These are phyloP conservation scores for Siderastrea radians DNA, from an alignment of 92 coral and sea anemone genomes.

Conservation along the genomic window DNA sequence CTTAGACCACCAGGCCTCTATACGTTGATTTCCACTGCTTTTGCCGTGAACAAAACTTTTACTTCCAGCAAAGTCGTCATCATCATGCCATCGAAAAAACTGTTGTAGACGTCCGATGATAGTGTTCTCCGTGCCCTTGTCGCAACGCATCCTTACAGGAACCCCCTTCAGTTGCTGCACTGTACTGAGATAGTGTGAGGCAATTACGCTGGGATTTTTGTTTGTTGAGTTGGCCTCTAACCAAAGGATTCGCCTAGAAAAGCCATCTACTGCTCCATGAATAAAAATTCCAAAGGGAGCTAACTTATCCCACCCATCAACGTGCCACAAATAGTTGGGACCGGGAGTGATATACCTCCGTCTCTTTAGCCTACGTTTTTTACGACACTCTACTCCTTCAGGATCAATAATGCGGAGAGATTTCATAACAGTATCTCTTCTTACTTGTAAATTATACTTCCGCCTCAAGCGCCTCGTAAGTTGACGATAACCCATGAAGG, in stretches of 20 bases:
- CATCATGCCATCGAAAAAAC: slow-evolving; percentile 52
- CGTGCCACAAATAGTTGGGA: slow-evolving; percentile 57
- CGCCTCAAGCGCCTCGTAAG: neutral
- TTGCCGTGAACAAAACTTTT: slow-evolving; percentile 60
- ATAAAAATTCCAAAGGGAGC: slow-evolving; percentile 37
- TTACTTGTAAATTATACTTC: slow-evolving; percentile 45
- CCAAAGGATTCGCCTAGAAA: slow-evolving; percentile 62
- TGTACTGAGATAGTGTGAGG: slow-evolving; percentile 13
- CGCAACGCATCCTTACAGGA: slow-evolving; percentile 40
- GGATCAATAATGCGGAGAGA: slow-evolving; percentile 19
- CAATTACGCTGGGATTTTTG: slow-evolving; percentile 46
- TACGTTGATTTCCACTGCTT: slow-evolving; percentile 70
- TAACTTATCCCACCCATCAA: slow-evolving; percentile 66
- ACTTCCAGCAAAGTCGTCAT: slow-evolving; percentile 39
- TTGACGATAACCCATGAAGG: too few species aligned
- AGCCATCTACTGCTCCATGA: slow-evolving; percentile 61
- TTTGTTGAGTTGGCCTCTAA: slow-evolving; percentile 49
- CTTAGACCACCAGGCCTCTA: slow-evolving; percentile 3
- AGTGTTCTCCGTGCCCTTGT: slow-evolving; percentile 59
- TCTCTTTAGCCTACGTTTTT: slow-evolving; percentile 35
- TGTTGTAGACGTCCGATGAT: slow-evolving; percentile 39
- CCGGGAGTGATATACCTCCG: slow-evolving; percentile 53
- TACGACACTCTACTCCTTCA: too few species aligned
- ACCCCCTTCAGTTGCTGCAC: slow-evolving; percentile 50
- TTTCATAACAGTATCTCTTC: slow-evolving; percentile 62